Evolutionary conservation across 2,888 invertebrate species (phyloP).

Genomic region (Cosmorhoe ocellata): DNA sequence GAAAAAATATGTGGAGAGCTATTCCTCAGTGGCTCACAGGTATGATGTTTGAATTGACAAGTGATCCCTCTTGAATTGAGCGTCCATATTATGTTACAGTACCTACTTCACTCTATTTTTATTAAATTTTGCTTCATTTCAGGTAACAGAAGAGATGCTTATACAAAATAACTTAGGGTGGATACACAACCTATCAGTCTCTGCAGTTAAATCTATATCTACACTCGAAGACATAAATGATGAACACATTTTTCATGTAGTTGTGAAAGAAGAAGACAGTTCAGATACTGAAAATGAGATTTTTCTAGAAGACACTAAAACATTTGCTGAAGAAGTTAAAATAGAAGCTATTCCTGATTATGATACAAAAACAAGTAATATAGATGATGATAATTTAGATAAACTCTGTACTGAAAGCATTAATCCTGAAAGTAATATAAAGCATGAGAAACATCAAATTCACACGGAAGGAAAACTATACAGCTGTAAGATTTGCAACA

Average conservation of each 20-base stretch:
- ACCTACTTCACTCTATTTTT: too few relatives aligned
- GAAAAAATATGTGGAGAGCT: constrained; percentile 18
- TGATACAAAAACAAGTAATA: background rate
- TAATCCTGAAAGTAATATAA: constrained; percentile 2
- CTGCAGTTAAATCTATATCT: constrained; percentile 6
- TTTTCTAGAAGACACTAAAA: background rate
- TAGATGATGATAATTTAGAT: background rate
- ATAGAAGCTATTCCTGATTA: constrained; percentile 2
- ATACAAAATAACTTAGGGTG: constrained; percentile 16
- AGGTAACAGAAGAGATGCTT: constrained; percentile 14
- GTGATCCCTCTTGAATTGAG: too few relatives aligned
- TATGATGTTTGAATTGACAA: background rate
- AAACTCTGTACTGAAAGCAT: background rate
- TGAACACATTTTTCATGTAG: constrained; percentile 3
- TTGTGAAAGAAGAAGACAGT: constrained; percentile 11
- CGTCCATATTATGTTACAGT: too few relatives aligned
- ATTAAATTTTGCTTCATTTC: too few relatives aligned
- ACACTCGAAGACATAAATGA: constrained; percentile 4
- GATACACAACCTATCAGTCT: constrained; percentile 12
- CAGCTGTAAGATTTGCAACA: constrained; percentile 13
- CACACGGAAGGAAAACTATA: constrained; percentile 5
- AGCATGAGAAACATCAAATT: constrained; percentile 2
- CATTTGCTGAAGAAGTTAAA: constrained; percentile 13
- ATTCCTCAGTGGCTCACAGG: constrained; percentile 6
- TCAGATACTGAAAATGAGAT: constrained; percentile 8